Base-by-base conservation (phyloP, 2,888 invertebrate species). In the Hemicrepidius hirtus region DNA sequence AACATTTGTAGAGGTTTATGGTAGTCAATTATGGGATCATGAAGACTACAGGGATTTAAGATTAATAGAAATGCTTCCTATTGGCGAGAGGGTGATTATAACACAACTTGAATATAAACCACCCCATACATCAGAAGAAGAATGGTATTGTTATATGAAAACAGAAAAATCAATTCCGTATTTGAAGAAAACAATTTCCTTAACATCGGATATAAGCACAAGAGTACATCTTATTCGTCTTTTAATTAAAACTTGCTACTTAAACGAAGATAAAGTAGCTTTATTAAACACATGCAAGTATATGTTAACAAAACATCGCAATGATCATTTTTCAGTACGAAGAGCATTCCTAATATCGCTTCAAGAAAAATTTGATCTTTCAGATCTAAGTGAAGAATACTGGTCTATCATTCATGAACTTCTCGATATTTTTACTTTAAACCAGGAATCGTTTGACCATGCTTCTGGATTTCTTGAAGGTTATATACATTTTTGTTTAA, bases 141-240 rank as follows among this genome's bases (percentile, higher is more conserved):
- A 13, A 40, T n/a, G 40, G 13, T 40, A n/a, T 16, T 13, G 44
- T 16, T 16, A 16, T 1, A 7, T 16, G 13, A 13, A 18, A 44
- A 65, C 50, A 18, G 60, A 60, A 13, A 44, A 24, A 3, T 69
- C 68, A 1, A 21, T 73, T 28, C 73, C 73, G 0, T 35, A 44
- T 32, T 44, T 73, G 12, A 16, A 50, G 20, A 57, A 68, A 13
- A 37, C n/a, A 44, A 68, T 73, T n/a, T 49, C 60, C 0, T 28
- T 55, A 44, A 66, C 65, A 0, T 69, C 62, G 0, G 40, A 60
- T 20, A 53, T 65, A n/a, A 32, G 35, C 16, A 40, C n/a, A 10
- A 59, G 73, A 35, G 53, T 53, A 2, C 32, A 60, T 12, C 41
- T 73, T 9, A 32, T 73, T 21, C 35, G 20, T 10, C 65, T 65